Evolutionary conservation across 1,140 invertebrate species (phyloP).

Genomic region (Drepana arcuata): DNA sequence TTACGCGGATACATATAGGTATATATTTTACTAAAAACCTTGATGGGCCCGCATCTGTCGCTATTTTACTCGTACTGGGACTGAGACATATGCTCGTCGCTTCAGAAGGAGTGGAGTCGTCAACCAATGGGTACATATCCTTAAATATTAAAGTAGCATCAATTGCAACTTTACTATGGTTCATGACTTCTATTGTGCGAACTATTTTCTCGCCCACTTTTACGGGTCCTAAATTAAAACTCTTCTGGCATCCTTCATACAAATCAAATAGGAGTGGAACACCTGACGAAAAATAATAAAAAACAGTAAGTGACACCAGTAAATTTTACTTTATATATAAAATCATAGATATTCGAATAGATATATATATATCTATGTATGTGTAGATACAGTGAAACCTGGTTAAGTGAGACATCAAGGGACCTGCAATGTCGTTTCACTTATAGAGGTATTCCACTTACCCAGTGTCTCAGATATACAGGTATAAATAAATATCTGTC

Average conservation of each 20-base stretch:
- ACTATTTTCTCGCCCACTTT: conserved; percentile 55
- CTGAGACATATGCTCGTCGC: conserved; percentile 48
- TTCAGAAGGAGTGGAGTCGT: conserved; percentile 41
- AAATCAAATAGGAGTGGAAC: conserved; percentile 52
- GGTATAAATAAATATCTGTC: too few relatives aligned
- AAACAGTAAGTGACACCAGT: too few relatives aligned
- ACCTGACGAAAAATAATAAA: conserved; percentile 24
- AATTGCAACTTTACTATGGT: conserved; percentile 57
- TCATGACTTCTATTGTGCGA: conserved; percentile 58
- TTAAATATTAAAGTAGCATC: conserved; percentile 49
- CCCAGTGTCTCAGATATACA: too few relatives aligned
- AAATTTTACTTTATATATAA: too few relatives aligned
- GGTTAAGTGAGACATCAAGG: too few relatives aligned
- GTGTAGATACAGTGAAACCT: too few relatives aligned
- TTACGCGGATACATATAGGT: background rate
- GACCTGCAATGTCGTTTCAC: too few relatives aligned
- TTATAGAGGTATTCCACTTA: too few relatives aligned
- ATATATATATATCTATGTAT: too few relatives aligned
- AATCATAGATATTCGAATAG: too few relatives aligned
- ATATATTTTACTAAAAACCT: conserved; percentile 18
- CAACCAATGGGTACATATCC: conserved; percentile 37
- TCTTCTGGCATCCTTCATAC: conserved; percentile 62
- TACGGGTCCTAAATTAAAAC: conserved; percentile 50
- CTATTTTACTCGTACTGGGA: conserved; percentile 16
- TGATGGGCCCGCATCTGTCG: conserved; percentile 21